Evolutionary conservation across 2,797 vertebrate species (phyloP), one percentile per base, ranked within the genome.

Genomic region (Tokudaia muenninki): DNA sequence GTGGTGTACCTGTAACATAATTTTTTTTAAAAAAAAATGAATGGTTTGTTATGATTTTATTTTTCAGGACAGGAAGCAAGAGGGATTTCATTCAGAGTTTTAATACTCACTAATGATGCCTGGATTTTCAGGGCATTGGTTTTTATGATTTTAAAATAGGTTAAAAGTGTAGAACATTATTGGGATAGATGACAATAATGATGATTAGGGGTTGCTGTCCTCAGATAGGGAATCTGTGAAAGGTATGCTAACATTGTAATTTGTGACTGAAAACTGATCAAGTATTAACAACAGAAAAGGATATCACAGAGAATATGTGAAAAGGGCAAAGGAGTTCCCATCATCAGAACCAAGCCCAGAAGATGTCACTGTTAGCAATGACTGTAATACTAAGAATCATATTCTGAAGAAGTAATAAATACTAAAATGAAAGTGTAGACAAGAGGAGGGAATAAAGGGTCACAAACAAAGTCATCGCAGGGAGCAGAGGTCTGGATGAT

Each of bases 331-430:
- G 44, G 70, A 81, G 11, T 37, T 34, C 6, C 16, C 41, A 37
- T 26, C 34, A 21, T 84, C 7, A 81, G 87, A 93, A 77, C 59
- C 75, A 78, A 96, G 3, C 55, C 41, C 41, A 34, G 34, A 80
- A 63, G 26, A n/a, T 34, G 91, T 81, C 63, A 91, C 21, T 34
- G 1, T 11, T 77, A 22, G 21, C 59, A 34, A 84, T 55, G 67
- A 11, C 34, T 24, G 82, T 55, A 77, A 21, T 61, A 29, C 1
- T 37, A 55, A 92, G 7, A 79, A 41, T 29, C 75, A 24, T 24
- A 52, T 81, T 93, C 90, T 81, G 63, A 94, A 95, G 34, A 87
- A 74, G 9, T 77, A 91, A 11, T 24, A 82, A 26, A 87, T 16
- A 87, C 37, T 61, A 26, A 94, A 91, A 55, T 26, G 50, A 34